Evolutionary conservation across 2,113 vertebrate genomes (phyloP).

Genomic region (Pongo abelii): DNA sequence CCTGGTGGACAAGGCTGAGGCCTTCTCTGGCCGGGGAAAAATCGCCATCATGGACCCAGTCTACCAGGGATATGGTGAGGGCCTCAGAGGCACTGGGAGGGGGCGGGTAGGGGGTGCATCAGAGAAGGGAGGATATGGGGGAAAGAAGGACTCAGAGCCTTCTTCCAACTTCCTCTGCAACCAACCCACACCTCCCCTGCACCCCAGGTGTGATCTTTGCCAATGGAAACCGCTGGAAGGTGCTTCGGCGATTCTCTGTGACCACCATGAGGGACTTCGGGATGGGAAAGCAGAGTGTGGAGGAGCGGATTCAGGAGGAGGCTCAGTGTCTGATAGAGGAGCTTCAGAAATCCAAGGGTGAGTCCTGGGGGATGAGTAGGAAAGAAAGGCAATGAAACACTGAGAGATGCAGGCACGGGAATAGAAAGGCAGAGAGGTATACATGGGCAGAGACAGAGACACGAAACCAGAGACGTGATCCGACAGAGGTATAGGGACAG

Average conservation of each 20-base stretch:
- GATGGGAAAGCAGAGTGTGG: constrained; percentile 82
- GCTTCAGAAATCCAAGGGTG: constrained; percentile 80
- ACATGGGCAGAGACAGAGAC: background rate
- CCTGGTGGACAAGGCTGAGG: constrained; percentile 72
- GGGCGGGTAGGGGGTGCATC: background rate
- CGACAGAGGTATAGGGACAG: background rate
- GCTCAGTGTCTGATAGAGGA: constrained; percentile 77
- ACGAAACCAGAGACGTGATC: background rate
- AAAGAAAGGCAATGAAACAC: background rate
- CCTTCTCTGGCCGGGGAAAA: constrained; percentile 63
- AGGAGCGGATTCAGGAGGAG: constrained; percentile 82
- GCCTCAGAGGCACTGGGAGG: background rate
- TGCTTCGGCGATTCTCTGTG: constrained; percentile 80
- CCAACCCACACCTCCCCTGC: rapidly evolving
- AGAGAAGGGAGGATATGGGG: rapidly evolving
- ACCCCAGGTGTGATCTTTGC: constrained; percentile 66
- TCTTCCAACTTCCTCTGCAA: background rate
- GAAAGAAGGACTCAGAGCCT: background rate
- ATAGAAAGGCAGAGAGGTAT: background rate
- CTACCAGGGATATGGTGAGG: constrained; percentile 70
- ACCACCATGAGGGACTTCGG: constrained; percentile 82
- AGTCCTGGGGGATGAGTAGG: background rate
- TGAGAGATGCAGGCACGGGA: background rate
- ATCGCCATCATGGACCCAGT: background rate
- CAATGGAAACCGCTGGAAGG: constrained; percentile 80